Conservation (phyloP, 2,888 invertebrate genomes). For the Cryptophagus acutangulus region DNA sequence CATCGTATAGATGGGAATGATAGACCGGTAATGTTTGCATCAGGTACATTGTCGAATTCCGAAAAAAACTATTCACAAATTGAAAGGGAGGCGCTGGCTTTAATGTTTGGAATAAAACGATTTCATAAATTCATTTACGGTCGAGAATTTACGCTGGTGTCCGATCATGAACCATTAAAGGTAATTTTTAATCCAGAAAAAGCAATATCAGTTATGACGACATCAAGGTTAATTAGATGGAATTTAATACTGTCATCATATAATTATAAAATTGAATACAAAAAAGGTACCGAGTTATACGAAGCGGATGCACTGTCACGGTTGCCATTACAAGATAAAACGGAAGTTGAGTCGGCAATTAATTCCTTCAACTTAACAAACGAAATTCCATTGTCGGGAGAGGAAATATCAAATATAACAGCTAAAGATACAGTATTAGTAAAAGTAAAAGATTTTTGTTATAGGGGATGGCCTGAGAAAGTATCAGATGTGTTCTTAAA, state of each 20-base stretch:
- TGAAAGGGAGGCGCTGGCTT: constrained; percentile 31
- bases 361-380: too few relatives aligned
- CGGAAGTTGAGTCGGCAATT: too few relatives aligned
- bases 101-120: constrained; percentile 36
- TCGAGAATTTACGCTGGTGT: constrained; percentile 34
- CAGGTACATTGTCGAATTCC: constrained; percentile 26
- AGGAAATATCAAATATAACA: too few relatives aligned
- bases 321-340: constrained; percentile 14
- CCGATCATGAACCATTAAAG: constrained; percentile 35
- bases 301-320: constrained; percentile 28
- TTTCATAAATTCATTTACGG: constrained; percentile 41
- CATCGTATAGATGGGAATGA: constrained; percentile 32
- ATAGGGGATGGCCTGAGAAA: neutral
- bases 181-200: constrained; percentile 35
- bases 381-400: too few relatives aligned
- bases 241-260: constrained; percentile 23
- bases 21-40: constrained; percentile 36
- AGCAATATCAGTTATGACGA: constrained; percentile 32
- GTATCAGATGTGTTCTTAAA: neutral
- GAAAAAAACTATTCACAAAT: constrained; percentile 28
- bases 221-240: constrained; percentile 26
- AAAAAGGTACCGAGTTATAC: constrained; percentile 15
- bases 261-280: constrained; percentile 21
- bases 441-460: neutral
- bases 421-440: neutral